Evolutionary conservation across 2,888 invertebrate species (phyloP).

Genomic region (Hypomecis atomaria): DNA sequence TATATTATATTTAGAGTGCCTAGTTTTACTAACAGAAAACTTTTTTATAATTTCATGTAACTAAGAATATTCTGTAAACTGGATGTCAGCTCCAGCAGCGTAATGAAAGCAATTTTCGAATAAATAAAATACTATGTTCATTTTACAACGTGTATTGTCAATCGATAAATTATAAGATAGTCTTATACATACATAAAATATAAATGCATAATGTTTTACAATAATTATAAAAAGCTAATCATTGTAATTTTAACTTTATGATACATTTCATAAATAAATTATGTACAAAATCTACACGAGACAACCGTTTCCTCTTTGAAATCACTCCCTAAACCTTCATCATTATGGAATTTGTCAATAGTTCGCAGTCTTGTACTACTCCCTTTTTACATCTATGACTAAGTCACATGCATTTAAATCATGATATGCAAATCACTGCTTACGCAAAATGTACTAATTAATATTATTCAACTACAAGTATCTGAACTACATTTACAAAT

Average conservation of each 20-base stretch:
- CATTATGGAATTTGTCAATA: not conserved
- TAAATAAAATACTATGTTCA: not conserved
- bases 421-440: constrained; percentile 1
- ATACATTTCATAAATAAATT: constrained; percentile 3
- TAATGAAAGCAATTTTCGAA: too few species aligned
- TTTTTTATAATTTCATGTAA: too few species aligned
- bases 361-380: not conserved
- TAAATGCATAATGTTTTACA: not conserved
- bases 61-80: too few species aligned
- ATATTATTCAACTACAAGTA: constrained; percentile 6
- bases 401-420: constrained; percentile 4
- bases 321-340: not conserved
- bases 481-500: constrained; percentile 6
- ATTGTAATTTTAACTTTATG: constrained; percentile 7
- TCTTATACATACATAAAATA: constrained; percentile 2
- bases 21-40: too few species aligned
- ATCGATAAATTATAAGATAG: constrained; percentile 7
- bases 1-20: too few species aligned
- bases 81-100: too few species aligned
- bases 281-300: constrained; percentile 11
- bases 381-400: constrained; percentile 17
- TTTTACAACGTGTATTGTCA: constrained; percentile 19
- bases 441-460: not conserved
- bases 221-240: not conserved
- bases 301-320: not conserved